A percentile compares a stretch with the other conserved stretches of the same genome.
phyloP scores from a whole-genome alignment of 2,888 invertebrate genomes.

The Slavum lentiscoides region DNA sequence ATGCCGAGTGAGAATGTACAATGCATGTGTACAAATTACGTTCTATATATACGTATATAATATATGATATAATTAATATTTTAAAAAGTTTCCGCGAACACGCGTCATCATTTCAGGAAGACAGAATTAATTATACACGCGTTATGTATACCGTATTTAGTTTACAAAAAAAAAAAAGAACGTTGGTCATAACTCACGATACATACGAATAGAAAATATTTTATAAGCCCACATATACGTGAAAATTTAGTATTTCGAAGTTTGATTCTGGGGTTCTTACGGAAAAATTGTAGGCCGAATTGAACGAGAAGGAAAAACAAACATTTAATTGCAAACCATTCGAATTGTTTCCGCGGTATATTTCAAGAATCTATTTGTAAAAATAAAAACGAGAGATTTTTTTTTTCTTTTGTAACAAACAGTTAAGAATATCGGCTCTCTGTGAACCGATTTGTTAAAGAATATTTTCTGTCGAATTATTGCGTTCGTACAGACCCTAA shows the following conservation, averaged over 20 bases:
- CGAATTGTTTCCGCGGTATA: neutral
- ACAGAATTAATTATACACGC: neutral
- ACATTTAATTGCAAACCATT: neutral
- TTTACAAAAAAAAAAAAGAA: neutral
- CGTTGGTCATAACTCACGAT: neutral
- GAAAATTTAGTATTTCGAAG: neutral
- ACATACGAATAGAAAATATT: too few relatives aligned
- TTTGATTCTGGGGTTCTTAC: neutral
- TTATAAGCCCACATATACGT: neutral
- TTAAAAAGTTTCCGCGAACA: neutral
- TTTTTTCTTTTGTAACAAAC: too few relatives aligned
- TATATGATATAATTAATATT: slow-evolving; percentile 17
- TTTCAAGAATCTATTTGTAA: too few relatives aligned
- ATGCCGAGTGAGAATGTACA: neutral
- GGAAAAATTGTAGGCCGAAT: neutral
- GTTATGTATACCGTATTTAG: neutral
- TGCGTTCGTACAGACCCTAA: too few relatives aligned
- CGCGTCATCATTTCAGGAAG: neutral
- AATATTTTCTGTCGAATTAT: too few relatives aligned
- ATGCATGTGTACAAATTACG: too few relatives aligned
- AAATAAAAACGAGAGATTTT: too few relatives aligned
- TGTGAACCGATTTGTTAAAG: too few relatives aligned
- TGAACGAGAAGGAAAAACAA: neutral
- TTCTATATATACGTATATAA: too few relatives aligned
- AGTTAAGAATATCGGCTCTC: too few relatives aligned